These are phyloP conservation scores for Synanthedon myopaeformis DNA, from an alignment of 2,888 invertebrate species.

Conservation along the genomic window DNA sequence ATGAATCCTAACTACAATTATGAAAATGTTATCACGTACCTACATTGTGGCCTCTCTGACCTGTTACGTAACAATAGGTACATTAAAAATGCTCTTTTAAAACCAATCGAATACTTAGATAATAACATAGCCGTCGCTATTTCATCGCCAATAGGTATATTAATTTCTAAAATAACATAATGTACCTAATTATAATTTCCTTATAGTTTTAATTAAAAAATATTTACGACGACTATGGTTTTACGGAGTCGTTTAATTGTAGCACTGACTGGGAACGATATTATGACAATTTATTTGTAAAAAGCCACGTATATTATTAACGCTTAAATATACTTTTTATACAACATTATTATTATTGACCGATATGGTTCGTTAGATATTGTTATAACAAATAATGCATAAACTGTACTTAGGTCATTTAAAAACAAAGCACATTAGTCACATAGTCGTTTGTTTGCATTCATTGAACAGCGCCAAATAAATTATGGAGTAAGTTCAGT, in stretches of 20 bases:
- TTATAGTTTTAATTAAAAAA: neutral
- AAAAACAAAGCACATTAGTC: conserved; percentile 59
- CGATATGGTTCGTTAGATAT: conserved; percentile 35
- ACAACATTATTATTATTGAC: conserved; percentile 35
- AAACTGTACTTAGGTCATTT: conserved; percentile 36
- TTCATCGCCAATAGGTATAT: no score
- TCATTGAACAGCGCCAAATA: conserved; percentile 54
- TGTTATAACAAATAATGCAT: conserved; percentile 38
- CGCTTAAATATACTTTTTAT: conserved; percentile 49
- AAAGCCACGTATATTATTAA: conserved; percentile 26
- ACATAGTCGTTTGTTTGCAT: conserved; percentile 49
- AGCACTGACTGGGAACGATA: conserved; percentile 26
- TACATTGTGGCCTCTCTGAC: no score
- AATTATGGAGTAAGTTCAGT: conserved; percentile 47
- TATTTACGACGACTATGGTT: conserved; percentile 15
- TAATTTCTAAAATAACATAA: no score
- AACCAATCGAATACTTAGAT: no score
- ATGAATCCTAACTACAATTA: no score
- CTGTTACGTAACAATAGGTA: no score
- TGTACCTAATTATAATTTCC: neutral
- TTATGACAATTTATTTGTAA: conserved; percentile 20
- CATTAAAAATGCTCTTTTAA: no score
- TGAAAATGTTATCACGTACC: no score
- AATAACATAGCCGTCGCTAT: no score
- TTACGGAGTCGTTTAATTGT: conserved; percentile 19